phyloP scores from a whole-genome alignment of 2,113 vertebrate species.

The Formicarius rufipectus region DNA sequence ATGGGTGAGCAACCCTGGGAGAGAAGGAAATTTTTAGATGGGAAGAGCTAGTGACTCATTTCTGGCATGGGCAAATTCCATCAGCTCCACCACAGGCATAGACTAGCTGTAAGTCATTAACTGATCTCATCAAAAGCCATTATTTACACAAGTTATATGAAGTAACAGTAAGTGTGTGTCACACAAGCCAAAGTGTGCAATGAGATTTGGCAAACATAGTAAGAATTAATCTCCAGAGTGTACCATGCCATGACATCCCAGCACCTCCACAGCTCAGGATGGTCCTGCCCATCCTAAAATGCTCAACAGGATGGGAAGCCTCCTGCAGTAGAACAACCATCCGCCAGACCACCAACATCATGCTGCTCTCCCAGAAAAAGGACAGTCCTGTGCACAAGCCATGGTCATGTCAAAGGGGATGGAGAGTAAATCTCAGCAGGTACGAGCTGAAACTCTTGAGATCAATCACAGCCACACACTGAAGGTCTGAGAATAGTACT shows the following conservation, averaged over 20 bases:
- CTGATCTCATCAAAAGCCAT: not conserved
- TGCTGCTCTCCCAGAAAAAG: not conserved
- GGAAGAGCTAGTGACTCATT: not conserved
- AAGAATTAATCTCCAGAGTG: not conserved
- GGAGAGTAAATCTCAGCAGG: not conserved
- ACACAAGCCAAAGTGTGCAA: not conserved
- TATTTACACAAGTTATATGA: not conserved
- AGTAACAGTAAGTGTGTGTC: not conserved
- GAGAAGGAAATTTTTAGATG: not conserved
- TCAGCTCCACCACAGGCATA: not conserved
- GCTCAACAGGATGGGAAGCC: not conserved
- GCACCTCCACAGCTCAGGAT: not conserved
- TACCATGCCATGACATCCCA: not conserved
- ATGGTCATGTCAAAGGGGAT: not conserved
- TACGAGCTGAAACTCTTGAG: not conserved
- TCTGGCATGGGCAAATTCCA: not conserved
- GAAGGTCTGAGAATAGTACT: not conserved
- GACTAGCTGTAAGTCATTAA: not conserved
- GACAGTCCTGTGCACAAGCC: not conserved
- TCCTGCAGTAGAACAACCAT: not conserved
- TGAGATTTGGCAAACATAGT: not conserved
- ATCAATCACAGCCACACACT: not conserved
- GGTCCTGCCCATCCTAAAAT: not conserved
- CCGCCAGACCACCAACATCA: not conserved
- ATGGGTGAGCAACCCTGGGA: not conserved